Percentiles rank a stretch among this genome's conserved stretches.
Evolutionary conservation across 2,113 vertebrate species (phyloP).

Genomic region (Hippopotamus amphibius): DNA sequence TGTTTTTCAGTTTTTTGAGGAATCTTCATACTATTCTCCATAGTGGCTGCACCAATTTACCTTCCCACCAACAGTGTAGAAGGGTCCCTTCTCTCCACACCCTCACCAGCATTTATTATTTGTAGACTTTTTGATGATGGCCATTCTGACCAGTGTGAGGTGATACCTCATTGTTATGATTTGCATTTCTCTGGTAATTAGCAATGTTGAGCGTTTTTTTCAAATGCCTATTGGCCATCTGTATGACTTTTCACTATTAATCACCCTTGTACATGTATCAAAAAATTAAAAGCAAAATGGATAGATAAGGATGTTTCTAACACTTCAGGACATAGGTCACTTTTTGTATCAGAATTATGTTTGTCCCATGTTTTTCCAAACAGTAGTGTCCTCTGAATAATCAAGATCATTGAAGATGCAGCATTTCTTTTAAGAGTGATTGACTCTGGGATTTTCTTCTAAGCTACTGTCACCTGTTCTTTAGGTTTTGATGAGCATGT

Average conservation of each 20-base stretch:
- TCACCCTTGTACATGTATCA: too few relatives aligned
- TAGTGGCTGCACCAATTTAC: too few relatives aligned
- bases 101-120: too few relatives aligned
- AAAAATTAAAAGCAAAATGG: not conserved
- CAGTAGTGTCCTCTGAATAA: not conserved
- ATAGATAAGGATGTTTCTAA: not conserved
- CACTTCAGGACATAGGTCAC: accelerated
- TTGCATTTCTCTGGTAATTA: not conserved
- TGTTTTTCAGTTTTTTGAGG: too few relatives aligned
- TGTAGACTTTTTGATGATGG: not conserved
- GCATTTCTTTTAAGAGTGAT: not conserved
- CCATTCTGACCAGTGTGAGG: not conserved
- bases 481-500: not conserved
- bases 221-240: not conserved
- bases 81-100: too few relatives aligned
- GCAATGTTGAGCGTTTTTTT: too few relatives aligned
- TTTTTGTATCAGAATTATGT: not conserved
- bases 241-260: not conserved
- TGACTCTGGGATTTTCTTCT: not conserved
- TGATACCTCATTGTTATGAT: not conserved
- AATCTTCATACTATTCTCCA: too few relatives aligned
- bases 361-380: not conserved
- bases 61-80: too few relatives aligned
- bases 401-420: not conserved
- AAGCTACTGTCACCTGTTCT: not conserved